Conservation (phyloP, 1,140 invertebrate species). For the Cotesia typhae region DNA sequence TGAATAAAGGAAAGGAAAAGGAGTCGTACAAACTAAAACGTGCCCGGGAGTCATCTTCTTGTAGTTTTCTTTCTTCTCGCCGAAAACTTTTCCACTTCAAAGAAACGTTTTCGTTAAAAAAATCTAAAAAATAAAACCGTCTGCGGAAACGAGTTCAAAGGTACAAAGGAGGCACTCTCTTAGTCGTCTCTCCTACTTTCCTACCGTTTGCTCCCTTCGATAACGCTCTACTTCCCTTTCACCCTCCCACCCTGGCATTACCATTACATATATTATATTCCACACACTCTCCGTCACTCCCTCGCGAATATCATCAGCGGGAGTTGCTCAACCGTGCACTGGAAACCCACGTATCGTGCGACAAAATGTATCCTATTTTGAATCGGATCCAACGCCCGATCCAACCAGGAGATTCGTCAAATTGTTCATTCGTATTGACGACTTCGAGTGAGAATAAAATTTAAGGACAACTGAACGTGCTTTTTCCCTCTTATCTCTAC, state of each 20-base stretch:
- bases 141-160: slow-evolving; percentile 34
- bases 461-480: too few relatives aligned
- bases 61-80: slow-evolving; percentile 16
- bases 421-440: too few relatives aligned
- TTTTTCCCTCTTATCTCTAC: too few relatives aligned
- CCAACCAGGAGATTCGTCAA: not conserved
- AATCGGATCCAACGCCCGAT: slow-evolving; percentile 32
- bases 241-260: not conserved
- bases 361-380: slow-evolving; percentile 35
- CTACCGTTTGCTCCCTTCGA: not conserved
- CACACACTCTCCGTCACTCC: not conserved
- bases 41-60: slow-evolving; percentile 41
- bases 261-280: slow-evolving; percentile 3
- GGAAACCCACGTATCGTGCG: slow-evolving; percentile 2
- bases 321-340: slow-evolving; percentile 22
- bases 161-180: slow-evolving; percentile 33
- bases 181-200: slow-evolving; percentile 18
- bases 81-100: slow-evolving; percentile 34
- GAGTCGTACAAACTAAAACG: slow-evolving; percentile 50
- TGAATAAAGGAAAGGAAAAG: slow-evolving; percentile 21
- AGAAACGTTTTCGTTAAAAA: slow-evolving; percentile 30
- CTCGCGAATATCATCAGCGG: slow-evolving; percentile 36
- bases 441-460: too few relatives aligned
- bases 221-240: not conserved
- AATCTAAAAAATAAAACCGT: slow-evolving; percentile 18